Base-by-base conservation (phyloP, 2,888 invertebrate species). In the Chrysolina oricalcia region DNA sequence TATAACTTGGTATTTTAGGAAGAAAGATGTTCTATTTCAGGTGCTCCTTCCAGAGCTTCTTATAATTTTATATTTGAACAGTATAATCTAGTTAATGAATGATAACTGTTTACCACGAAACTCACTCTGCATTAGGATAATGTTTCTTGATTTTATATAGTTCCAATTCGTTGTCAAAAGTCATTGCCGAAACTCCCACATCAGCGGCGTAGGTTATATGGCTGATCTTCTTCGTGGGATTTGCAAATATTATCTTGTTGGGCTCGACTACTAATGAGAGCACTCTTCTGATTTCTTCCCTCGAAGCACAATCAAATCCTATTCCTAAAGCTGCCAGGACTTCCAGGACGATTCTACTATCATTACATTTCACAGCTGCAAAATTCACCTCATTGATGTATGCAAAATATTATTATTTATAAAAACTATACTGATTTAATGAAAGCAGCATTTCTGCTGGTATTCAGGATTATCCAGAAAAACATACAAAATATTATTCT, bases 241-340 rank as follows among this genome's bases (percentile, higher is more conserved):
- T 91, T 46, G 92, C 92, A 82, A 90, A 92, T 78, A 93, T 90
- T 67, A 92, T 92, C 46, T 90, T 88, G 13, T 89, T 85, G 0
- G 89, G 86, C 2, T 87, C 78, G 10, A 92, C 90, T 8, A 90
- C 91, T 43, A 89, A 82, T 19, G 88, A 87, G 76, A 92, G 85
- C 6, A 92, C 88, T 79, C 89, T 88, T 77, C 89, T 87, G 50
- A 92, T 92, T 85, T 92, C 92, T 81, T 87, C 88, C 83, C 86
- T 85, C 78, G 92, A 92, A 6, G 93, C 93, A 85, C 93, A 93
- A 84, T 93, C 93, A 86, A 93, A 93, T 56, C 91, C 90, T 27
- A 89, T 87, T 65, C 93, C 92, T 56, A 92, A 85, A 41, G 90
- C 88, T 11, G 91, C 91, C 66, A 93, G 71, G 62, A 84, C 79